phyloP scores from a whole-genome alignment of 2,113 vertebrate genomes.

The Podilymbus podiceps region DNA sequence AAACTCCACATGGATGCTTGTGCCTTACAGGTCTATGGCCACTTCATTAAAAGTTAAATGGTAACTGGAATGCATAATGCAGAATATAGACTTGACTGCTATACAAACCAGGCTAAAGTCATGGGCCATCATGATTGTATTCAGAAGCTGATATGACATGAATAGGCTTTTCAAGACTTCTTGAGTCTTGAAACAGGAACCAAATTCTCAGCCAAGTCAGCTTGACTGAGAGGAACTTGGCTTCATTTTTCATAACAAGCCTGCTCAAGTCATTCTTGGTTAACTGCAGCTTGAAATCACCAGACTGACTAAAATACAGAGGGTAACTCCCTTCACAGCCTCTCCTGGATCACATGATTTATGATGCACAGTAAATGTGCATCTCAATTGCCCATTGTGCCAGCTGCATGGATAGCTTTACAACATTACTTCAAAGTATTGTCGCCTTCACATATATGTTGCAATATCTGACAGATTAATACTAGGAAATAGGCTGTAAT shows the following conservation, averaged over 20 bases:
- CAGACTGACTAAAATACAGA: background rate
- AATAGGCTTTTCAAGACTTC: background rate
- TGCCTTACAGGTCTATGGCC: background rate
- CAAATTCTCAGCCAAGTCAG: background rate
- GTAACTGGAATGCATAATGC: background rate
- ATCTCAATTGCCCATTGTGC: background rate
- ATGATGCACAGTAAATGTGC: background rate
- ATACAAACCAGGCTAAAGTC: background rate
- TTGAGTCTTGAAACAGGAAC: background rate
- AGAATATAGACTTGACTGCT: background rate
- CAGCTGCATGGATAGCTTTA: background rate
- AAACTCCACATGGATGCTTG: background rate
- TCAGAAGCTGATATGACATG: background rate
- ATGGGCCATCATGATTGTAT: background rate
- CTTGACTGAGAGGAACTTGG: background rate
- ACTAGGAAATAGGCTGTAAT: background rate
- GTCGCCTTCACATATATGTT: background rate
- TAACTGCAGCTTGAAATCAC: background rate
- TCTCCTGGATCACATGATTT: background rate
- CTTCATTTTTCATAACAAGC: background rate
- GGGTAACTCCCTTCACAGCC: background rate
- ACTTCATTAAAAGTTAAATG: background rate
- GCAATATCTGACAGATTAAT: background rate
- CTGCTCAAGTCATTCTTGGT: background rate
- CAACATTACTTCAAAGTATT: background rate